Base-by-base conservation (phyloP, 2,888 invertebrate species). In the Callinectes sapidus region DNA sequence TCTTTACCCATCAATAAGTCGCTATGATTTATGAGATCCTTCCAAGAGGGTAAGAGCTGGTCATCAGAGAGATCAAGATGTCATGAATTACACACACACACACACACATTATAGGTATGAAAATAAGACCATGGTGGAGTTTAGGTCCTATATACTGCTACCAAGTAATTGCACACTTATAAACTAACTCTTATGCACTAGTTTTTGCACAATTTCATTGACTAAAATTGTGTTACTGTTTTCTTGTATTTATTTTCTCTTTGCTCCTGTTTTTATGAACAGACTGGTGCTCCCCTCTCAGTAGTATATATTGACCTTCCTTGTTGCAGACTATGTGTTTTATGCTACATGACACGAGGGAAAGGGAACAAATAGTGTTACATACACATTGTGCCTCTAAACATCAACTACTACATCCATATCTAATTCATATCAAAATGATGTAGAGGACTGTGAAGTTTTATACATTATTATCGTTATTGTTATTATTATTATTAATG, bases 361-460 rank as follows among this genome's bases (percentile, higher is more conserved):
- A 48, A 48, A n/a, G n/a, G n/a, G n/a, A 71, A 8, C 28, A 28
- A n/a, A 28, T 10, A 28, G 71, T 71, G 28, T 28, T 71, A 10
- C 71, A 28, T 28, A 71, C 71, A 28, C 71, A 28, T 28, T 2
- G n/a, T 28, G 71, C 28, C 71, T 61, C 28, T 28, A 71, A 71
- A 28, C 71, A 71, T 28, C 10, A 28, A 8, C 71, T 28, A 71
- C n/a, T 28, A 71, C n/a, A 28, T 71, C 10, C 28, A 71, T 71
- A 71, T 71, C 71, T 28, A 71, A 71, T 28, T 71, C 71, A 71
- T 71, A 71, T 71, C 71, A 71, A 71, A 71, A 71, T 28, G 71
- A 71, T n/a, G n/a, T 28, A 28, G 71, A 10, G 71, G 28, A 71
- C 10, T 71, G 8, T 71, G 71, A 81, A 35, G 81, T 32, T 81